Percentiles rank a stretch among this genome's conserved stretches.
These are phyloP conservation scores for Cavia porcellus DNA, from an alignment of 2,113 vertebrate genomes.

Conservation along the genomic window DNA sequence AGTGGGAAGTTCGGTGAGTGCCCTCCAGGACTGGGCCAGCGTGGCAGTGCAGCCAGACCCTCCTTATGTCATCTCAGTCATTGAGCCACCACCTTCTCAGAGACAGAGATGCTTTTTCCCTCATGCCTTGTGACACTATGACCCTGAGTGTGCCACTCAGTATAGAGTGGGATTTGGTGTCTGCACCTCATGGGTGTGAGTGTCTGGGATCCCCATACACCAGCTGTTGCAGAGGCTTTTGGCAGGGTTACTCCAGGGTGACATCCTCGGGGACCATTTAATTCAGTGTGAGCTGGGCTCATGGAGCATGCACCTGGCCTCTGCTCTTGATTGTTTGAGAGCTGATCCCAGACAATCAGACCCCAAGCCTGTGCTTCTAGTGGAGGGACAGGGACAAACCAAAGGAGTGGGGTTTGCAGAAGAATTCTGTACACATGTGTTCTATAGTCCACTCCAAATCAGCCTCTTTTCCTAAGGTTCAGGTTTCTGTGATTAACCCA, in stretches of 20 bases:
- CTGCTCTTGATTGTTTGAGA: neutral
- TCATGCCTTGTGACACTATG: neutral
- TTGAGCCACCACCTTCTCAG: neutral
- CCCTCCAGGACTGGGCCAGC: neutral
- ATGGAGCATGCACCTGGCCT: neutral
- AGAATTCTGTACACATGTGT: neutral
- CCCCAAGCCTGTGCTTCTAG: neutral
- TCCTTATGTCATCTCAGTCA: neutral
- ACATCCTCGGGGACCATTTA: neutral
- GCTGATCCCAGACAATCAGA: neutral
- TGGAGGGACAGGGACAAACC: neutral
- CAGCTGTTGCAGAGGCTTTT: neutral
- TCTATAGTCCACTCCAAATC: neutral
- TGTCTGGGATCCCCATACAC: neutral
- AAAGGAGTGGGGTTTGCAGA: neutral
- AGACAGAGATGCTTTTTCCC: neutral
- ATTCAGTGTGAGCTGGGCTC: neutral
- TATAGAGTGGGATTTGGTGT: neutral
- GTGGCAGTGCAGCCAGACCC: neutral
- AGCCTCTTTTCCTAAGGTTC: neutral
- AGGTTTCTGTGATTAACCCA: neutral
- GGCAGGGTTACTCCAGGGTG: neutral
- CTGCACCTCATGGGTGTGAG: neutral
- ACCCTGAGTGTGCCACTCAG: neutral
- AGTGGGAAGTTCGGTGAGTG: neutral